These are phyloP conservation scores for Capitulum mitella DNA, from an alignment of 2,888 invertebrate species.

Conservation along the genomic window DNA sequence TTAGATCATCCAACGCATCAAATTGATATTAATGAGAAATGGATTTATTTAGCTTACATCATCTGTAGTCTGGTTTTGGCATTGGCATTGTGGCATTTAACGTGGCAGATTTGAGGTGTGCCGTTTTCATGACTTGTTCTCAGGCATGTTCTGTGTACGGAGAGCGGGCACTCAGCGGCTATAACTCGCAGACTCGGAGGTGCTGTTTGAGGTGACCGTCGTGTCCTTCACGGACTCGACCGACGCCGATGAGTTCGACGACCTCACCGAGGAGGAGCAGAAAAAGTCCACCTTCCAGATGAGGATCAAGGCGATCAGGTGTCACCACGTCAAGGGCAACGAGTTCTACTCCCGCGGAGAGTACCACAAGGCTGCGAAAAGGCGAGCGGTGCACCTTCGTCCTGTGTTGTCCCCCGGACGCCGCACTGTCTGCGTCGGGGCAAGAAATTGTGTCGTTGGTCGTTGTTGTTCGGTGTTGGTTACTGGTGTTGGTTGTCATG, in stretches of 20 bases:
- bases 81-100: neutral
- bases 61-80: neutral
- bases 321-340: neutral
- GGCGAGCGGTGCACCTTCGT: neutral
- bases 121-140: too few species aligned
- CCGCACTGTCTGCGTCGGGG: too few species aligned
- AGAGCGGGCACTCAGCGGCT: too few species aligned
- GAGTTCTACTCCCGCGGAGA: neutral
- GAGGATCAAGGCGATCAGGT: neutral
- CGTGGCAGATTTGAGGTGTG: too few species aligned
- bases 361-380: neutral
- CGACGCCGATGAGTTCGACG: constrained; percentile 2
- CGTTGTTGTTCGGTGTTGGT: too few species aligned
- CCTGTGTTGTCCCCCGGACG: too few species aligned
- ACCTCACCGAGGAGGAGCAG: neutral
- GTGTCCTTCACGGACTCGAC: neutral
- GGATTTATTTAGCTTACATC: too few species aligned
- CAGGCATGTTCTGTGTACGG: too few species aligned
- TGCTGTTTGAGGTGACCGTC: neutral
- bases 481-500: too few species aligned
- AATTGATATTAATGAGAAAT: too few species aligned
- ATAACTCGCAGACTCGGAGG: neutral
- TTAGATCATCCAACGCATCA: too few species aligned
- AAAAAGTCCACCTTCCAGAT: neutral
- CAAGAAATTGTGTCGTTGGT: too few species aligned